phyloP scores from a whole-genome alignment of 2,113 vertebrate species.

The Excalfactoria chinensis region DNA sequence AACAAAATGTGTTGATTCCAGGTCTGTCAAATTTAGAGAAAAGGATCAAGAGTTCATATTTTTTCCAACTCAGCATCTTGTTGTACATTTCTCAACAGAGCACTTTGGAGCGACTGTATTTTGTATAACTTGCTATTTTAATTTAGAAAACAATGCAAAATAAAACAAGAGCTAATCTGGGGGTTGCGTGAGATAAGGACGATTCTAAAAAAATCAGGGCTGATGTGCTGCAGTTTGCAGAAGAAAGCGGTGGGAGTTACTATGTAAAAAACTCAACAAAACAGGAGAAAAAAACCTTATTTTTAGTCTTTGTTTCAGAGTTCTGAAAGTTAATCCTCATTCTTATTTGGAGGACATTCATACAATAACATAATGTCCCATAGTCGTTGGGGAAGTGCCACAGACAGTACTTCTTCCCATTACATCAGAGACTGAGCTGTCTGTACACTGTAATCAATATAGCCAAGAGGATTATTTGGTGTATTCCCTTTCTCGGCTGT shows the following conservation, averaged over 20 bases:
- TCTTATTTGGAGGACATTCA: slow-evolving; percentile 23
- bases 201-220: not conserved
- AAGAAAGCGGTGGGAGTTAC: not conserved
- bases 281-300: not conserved
- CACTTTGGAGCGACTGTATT: not conserved
- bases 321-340: slow-evolving; percentile 55
- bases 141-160: slow-evolving; percentile 5
- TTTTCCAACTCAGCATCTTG: not conserved
- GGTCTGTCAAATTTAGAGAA: not conserved
- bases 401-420: slow-evolving; percentile 39
- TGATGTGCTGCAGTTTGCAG: not conserved
- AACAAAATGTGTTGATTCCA: not conserved
- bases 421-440: slow-evolving; percentile 51
- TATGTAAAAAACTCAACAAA: not conserved
- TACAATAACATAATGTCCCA: slow-evolving; percentile 38
- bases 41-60: not conserved
- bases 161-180: not conserved
- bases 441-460: slow-evolving; percentile 42
- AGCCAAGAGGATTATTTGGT: slow-evolving; percentile 23
- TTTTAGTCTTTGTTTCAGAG: slow-evolving; percentile 25
- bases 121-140: not conserved
- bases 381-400: slow-evolving; percentile 37
- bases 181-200: not conserved
- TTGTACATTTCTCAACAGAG: not conserved
- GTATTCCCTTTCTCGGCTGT: slow-evolving; percentile 38